Evolutionary conservation across 1,140 invertebrate genomes (phyloP).

Genomic region (Hyles vespertilio): DNA sequence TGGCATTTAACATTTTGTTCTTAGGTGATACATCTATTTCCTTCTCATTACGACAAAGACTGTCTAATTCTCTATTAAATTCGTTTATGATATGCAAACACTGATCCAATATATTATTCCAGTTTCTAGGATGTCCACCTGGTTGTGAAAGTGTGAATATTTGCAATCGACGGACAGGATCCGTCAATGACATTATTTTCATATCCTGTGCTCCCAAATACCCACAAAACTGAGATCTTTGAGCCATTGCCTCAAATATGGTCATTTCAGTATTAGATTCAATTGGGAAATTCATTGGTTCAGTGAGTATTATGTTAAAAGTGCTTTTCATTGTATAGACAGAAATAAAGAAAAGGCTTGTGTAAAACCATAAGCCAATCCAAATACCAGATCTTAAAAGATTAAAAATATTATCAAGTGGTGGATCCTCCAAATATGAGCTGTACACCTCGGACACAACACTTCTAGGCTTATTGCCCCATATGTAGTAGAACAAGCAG

Average conservation of each 20-base stretch:
- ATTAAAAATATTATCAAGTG: slow-evolving; percentile 73
- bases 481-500: slow-evolving; percentile 77
- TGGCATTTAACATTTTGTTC: slow-evolving; percentile 29
- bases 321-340: slow-evolving; percentile 82
- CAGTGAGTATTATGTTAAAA: slow-evolving; percentile 82
- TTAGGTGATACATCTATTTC: slow-evolving; percentile 37
- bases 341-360: slow-evolving; percentile 80
- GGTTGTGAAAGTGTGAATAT: slow-evolving; percentile 85
- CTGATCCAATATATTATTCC: slow-evolving; percentile 82
- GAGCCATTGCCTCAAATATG: slow-evolving; percentile 76
- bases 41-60: slow-evolving; percentile 67
- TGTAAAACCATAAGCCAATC: slow-evolving; percentile 81
- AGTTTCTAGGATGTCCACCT: slow-evolving; percentile 86
- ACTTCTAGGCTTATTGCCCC: slow-evolving; percentile 66
- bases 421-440: slow-evolving; percentile 71
- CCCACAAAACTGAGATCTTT: slow-evolving; percentile 80
- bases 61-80: slow-evolving; percentile 79
- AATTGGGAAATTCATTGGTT: slow-evolving; percentile 79
- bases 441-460: slow-evolving; percentile 68
- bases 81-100: slow-evolving; percentile 77
- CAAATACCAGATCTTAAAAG: slow-evolving; percentile 75
- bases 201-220: slow-evolving; percentile 84
- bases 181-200: slow-evolving; percentile 77
- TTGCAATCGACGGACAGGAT: slow-evolving; percentile 73
- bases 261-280: slow-evolving; percentile 56